Conservation (phyloP, 2,797 vertebrate species). For the Etheostoma perlongum region DNA sequence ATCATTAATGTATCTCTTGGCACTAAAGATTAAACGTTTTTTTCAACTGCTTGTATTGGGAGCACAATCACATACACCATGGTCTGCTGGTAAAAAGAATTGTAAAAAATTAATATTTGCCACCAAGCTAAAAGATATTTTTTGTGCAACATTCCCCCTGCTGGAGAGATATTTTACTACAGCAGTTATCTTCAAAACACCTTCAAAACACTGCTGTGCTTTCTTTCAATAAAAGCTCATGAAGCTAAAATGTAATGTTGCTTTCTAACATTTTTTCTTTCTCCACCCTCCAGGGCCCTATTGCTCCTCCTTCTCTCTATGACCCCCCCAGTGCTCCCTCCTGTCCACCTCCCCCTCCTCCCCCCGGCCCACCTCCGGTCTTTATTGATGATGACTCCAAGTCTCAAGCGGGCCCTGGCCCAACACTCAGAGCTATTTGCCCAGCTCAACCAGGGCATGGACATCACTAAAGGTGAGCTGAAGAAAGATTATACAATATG, state of each 20-base stretch:
- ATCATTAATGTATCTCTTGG: not conserved
- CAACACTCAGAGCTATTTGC: slow-evolving; percentile 92
- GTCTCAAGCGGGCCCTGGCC: slow-evolving; percentile 69
- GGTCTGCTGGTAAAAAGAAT: not conserved
- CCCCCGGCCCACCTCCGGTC: slow-evolving; percentile 88
- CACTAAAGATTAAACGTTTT: not conserved
- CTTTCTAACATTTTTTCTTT: not conserved
- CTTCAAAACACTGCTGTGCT: not conserved
- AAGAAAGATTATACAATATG: not conserved
- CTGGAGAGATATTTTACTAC: slow-evolving; percentile 55
- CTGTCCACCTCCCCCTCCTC: slow-evolving; percentile 85
- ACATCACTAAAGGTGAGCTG: slow-evolving; percentile 92
- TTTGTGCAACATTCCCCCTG: slow-evolving; percentile 70
- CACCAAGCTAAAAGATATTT: not conserved
- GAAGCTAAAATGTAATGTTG: not conserved
- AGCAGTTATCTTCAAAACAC: not conserved
- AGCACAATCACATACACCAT: not conserved
- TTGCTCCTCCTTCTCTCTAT: slow-evolving; percentile 83
- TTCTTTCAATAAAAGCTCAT: slow-evolving; percentile 10
- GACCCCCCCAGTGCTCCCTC: slow-evolving; percentile 70
- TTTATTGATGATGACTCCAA: slow-evolving; percentile 78
- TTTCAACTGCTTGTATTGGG: not conserved
- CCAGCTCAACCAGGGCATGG: slow-evolving; percentile 96
- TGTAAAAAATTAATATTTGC: not conserved
- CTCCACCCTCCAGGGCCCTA: slow-evolving; percentile 78